These are phyloP conservation scores for Anastatus disparis DNA, from an alignment of 1,140 invertebrate species.

Conservation along the genomic window DNA sequence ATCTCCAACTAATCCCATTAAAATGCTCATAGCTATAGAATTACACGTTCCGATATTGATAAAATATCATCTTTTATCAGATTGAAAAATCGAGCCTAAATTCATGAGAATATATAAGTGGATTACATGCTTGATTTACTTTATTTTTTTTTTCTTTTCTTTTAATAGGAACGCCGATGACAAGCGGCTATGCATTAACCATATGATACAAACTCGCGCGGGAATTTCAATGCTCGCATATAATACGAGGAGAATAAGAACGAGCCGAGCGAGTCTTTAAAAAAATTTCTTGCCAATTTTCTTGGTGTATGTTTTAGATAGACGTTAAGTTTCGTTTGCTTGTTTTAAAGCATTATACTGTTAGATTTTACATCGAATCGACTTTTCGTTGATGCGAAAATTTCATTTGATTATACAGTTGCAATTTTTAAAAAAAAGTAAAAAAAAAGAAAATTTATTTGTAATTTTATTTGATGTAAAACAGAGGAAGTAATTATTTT, in stretches of 20 bases:
- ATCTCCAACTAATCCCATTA: too few relatives aligned
- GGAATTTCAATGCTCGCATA: constrained; percentile 35
- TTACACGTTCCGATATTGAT: too few relatives aligned
- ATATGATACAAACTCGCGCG: constrained; percentile 6
- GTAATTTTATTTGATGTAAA: too few relatives aligned
- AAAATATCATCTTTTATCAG: too few relatives aligned
- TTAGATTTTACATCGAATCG: not conserved
- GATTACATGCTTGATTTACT: not conserved
- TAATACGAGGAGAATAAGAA: constrained; percentile 21
- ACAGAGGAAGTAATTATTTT: too few relatives aligned
- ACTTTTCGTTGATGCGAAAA: not conserved
- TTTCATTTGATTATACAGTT: not conserved
- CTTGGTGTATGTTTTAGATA: not conserved
- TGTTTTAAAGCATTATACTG: not conserved
- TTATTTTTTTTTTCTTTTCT: not conserved
- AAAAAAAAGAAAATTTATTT: too few relatives aligned
- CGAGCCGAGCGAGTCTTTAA: not conserved
- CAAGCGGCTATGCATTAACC: too few relatives aligned
- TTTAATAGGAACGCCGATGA: too few relatives aligned
- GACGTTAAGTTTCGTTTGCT: not conserved
- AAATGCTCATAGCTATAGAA: too few relatives aligned
- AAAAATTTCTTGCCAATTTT: constrained; percentile 21
- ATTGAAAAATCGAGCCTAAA: not conserved
- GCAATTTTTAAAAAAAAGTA: too few relatives aligned
- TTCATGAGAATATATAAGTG: not conserved